Conservation (phyloP, 2,888 invertebrate genomes). For the Ctenicera cuprea region DNA sequence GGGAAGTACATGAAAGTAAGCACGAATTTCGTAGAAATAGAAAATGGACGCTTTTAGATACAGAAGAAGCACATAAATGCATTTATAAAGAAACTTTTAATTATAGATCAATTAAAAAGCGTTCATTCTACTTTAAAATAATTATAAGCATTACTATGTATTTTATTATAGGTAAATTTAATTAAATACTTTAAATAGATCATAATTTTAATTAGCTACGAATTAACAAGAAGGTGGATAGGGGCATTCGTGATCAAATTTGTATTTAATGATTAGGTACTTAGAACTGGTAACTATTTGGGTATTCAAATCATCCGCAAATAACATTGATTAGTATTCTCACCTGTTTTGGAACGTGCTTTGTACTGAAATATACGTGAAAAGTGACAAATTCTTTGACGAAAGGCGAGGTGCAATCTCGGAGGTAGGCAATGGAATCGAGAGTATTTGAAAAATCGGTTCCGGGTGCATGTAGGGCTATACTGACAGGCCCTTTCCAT, state of each 20-base stretch:
- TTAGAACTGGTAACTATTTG: neutral
- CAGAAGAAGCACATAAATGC: too few relatives aligned
- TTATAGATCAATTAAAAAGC: too few relatives aligned
- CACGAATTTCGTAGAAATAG: too few relatives aligned
- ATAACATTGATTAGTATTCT: slow-evolving; percentile 55
- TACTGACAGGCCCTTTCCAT: slow-evolving; percentile 92
- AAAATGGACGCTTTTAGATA: too few relatives aligned
- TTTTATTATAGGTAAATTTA: too few relatives aligned
- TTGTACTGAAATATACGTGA: slow-evolving; percentile 91
- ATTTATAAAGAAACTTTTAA: too few relatives aligned
- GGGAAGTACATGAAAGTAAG: too few relatives aligned
- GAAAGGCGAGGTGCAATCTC: slow-evolving; percentile 84
- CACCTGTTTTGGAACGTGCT: slow-evolving; percentile 86
- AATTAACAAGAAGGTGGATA: slow-evolving; percentile 17
- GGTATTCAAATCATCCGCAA: neutral
- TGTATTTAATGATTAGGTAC: neutral
- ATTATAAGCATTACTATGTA: too few relatives aligned
- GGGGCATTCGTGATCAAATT: neutral
- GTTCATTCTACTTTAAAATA: too few relatives aligned
- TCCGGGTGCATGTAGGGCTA: slow-evolving; percentile 92
- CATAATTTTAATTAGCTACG: too few relatives aligned
- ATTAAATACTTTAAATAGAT: too few relatives aligned
- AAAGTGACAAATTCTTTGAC: slow-evolving; percentile 89
- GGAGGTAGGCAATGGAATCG: slow-evolving; percentile 86
- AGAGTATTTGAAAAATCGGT: slow-evolving; percentile 86